Evolutionary conservation across 2,888 invertebrate genomes (phyloP).

Genomic region (Rotaria socialis): DNA sequence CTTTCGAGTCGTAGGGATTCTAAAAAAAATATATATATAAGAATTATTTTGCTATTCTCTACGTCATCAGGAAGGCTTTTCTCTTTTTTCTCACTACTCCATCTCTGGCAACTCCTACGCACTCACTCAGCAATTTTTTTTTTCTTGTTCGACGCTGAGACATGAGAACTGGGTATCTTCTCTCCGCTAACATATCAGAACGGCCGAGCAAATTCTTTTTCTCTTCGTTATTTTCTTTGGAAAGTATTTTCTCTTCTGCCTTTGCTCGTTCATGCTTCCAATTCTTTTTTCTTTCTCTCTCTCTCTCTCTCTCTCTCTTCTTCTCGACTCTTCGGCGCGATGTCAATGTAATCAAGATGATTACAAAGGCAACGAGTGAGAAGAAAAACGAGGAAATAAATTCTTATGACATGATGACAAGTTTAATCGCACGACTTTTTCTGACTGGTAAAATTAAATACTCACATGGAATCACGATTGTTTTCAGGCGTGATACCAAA

Average conservation of each 20-base stretch:
- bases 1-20: neutral
- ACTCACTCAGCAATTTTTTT: conserved; percentile 7
- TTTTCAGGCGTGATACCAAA: neutral
- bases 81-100: conserved; percentile 9
- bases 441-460: too few species aligned
- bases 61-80: neutral
- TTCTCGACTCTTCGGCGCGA: neutral
- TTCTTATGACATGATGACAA: neutral
- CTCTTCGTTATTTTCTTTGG: neutral
- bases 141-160: neutral
- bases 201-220: neutral
- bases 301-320: neutral
- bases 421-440: neutral
- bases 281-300: neutral
- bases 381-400: neutral
- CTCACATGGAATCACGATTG: neutral
- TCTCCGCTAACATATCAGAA: neutral
- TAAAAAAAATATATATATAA: neutral
- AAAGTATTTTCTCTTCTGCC: neutral
- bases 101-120: neutral
- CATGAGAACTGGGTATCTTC: neutral
- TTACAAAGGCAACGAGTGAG: neutral
- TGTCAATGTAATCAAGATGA: neutral
- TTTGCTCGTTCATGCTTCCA: neutral
- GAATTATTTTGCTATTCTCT: neutral